phyloP scores from a whole-genome alignment of 2,888 invertebrate species.

The Acleris emargana region DNA sequence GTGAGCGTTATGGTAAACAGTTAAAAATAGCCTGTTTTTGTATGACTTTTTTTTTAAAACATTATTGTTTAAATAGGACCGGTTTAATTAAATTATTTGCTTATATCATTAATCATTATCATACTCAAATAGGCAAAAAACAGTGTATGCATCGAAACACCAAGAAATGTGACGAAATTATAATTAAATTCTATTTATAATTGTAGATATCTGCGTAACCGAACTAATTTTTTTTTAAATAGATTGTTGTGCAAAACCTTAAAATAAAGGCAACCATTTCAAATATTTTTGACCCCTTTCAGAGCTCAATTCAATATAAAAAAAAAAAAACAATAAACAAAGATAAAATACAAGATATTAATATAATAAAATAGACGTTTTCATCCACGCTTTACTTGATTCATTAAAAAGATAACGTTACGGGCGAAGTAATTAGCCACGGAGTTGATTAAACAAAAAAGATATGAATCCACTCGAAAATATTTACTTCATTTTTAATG shows the following conservation, averaged over 20 bases:
- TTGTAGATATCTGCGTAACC: too few relatives aligned
- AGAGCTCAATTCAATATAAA: too few relatives aligned
- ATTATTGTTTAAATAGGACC: background rate
- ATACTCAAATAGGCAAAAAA: too few relatives aligned
- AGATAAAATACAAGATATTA: background rate
- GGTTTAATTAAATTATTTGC: conserved; percentile 1
- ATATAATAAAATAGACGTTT: background rate
- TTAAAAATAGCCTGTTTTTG: conserved; percentile 17
- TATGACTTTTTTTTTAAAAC: background rate
- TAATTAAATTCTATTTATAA: too few relatives aligned
- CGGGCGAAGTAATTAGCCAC: background rate
- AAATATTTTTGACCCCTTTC: too few relatives aligned
- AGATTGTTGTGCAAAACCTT: too few relatives aligned
- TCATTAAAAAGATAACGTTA: conserved; percentile 7
- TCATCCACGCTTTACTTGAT: background rate
- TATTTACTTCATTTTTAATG: background rate
- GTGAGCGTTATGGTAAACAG: conserved; percentile 47
- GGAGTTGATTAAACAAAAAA: conserved; percentile 6
- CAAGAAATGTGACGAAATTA: too few relatives aligned
- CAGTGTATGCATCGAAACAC: too few relatives aligned
- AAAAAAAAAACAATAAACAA: too few relatives aligned
- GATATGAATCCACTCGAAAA: background rate
- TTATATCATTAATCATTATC: too few relatives aligned
- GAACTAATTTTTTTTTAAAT: too few relatives aligned
- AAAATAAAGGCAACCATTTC: too few relatives aligned